phyloP scores from a whole-genome alignment of 2,797 vertebrate genomes.

The Onychomys leucogaster region DNA sequence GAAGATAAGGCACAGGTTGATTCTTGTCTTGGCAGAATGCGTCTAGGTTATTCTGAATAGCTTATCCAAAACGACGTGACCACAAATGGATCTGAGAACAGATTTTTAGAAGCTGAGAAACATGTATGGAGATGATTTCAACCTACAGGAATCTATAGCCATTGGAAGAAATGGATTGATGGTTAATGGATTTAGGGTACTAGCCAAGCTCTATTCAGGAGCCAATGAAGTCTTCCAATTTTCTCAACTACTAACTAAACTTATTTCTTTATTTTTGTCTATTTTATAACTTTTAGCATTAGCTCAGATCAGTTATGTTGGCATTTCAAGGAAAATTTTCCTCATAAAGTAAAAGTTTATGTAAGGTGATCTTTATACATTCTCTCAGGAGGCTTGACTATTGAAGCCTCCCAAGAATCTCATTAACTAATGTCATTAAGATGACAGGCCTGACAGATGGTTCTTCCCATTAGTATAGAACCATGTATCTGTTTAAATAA shows the following conservation, averaged over 20 bases:
- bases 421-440: slow-evolving; percentile 31
- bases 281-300: slow-evolving; percentile 18
- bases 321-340: slow-evolving; percentile 35
- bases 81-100: background rate
- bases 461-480: slow-evolving; percentile 28
- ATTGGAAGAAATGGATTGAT: slow-evolving; percentile 6
- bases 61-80: background rate
- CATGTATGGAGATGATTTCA: background rate
- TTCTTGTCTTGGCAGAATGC: slow-evolving; percentile 16
- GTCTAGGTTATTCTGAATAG: background rate
- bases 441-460: background rate
- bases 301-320: slow-evolving; percentile 25
- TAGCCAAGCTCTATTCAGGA: background rate
- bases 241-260: background rate
- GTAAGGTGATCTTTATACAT: slow-evolving; percentile 49
- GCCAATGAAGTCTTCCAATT: slow-evolving; percentile 7
- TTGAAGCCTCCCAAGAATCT: slow-evolving; percentile 16
- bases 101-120: background rate
- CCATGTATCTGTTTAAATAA: background rate
- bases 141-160: background rate
- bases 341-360: slow-evolving; percentile 25
- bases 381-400: slow-evolving; percentile 8
- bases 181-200: background rate
- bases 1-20: background rate
- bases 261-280: slow-evolving; percentile 19